Evolutionary conservation across 2,888 invertebrate genomes (phyloP).

Genomic region (Neoascia interrupta): DNA sequence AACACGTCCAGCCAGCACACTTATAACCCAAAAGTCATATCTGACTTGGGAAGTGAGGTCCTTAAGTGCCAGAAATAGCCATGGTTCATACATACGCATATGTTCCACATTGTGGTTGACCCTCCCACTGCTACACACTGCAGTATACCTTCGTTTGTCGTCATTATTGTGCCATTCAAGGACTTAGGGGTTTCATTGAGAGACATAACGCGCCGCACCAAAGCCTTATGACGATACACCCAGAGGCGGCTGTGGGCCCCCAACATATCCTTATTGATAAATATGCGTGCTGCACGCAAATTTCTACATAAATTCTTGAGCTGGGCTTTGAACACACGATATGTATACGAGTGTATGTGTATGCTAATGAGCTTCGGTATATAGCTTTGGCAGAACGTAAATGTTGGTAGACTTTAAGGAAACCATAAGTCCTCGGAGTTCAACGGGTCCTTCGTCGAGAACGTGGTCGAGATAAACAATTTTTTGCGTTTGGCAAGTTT

Average conservation of each 20-base stretch:
- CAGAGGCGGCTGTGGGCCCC: neutral
- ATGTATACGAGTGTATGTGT: neutral
- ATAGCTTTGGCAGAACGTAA: conserved; percentile 14
- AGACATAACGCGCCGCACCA: conserved; percentile 5
- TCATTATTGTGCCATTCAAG: conserved; percentile 3
- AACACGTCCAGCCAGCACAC: conserved; percentile 35
- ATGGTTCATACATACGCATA: conserved; percentile 27
- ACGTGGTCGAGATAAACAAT: conserved; percentile 24
- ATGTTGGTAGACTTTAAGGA: conserved; percentile 26
- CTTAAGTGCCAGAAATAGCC: conserved; percentile 42
- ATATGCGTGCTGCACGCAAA: conserved; percentile 61
- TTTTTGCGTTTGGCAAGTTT: neutral
- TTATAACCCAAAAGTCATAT: conserved; percentile 41
- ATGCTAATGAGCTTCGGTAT: conserved; percentile 1
- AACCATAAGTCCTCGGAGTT: conserved; percentile 32
- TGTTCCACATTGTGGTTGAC: conserved; percentile 37
- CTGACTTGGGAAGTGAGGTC: conserved; percentile 29
- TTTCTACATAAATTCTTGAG: conserved; percentile 39
- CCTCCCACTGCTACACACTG: conserved; percentile 20
- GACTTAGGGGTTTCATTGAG: conserved; percentile 31
- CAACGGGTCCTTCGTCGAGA: conserved; percentile 8
- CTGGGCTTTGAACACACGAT: neutral
- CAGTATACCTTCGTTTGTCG: conserved; percentile 10
- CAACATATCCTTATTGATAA: conserved; percentile 38
- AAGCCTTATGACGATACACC: conserved; percentile 2